Conservation (phyloP, 2,113 vertebrate species). For the Steatornis caripensis region DNA sequence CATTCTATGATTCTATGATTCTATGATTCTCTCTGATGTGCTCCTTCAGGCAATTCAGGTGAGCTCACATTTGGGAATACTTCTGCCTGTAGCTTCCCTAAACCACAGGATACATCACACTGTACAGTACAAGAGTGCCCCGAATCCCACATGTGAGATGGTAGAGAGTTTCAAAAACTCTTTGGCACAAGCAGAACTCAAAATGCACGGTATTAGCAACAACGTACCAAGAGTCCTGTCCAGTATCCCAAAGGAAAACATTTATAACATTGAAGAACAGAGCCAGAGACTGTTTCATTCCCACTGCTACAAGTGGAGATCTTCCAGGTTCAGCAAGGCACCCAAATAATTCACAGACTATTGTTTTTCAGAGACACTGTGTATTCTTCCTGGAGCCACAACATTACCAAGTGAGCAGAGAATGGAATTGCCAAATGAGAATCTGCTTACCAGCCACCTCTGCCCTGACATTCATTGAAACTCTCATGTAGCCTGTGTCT, state of each 20-base stretch:
- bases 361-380: not conserved
- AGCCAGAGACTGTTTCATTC: not conserved
- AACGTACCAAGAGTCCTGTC: not conserved
- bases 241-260: not conserved
- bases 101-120: not conserved
- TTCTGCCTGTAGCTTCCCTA: not conserved
- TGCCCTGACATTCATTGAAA: not conserved
- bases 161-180: not conserved
- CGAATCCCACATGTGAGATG: not conserved
- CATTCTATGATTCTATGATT: too few relatives aligned
- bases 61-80: not conserved
- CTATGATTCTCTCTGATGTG: accelerated
- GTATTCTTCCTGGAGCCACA: not conserved
- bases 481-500: not conserved
- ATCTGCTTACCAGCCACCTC: not conserved
- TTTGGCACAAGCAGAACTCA: not conserved
- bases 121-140: not conserved
- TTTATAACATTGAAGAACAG: not conserved
- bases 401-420: not conserved
- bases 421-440: not conserved
- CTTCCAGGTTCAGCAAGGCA: not conserved
- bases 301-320: not conserved
- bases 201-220: not conserved
- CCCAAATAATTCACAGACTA: not conserved
- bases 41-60: not conserved